phyloP scores from a whole-genome alignment of 2,113 vertebrate genomes.

The Petromus typicus region DNA sequence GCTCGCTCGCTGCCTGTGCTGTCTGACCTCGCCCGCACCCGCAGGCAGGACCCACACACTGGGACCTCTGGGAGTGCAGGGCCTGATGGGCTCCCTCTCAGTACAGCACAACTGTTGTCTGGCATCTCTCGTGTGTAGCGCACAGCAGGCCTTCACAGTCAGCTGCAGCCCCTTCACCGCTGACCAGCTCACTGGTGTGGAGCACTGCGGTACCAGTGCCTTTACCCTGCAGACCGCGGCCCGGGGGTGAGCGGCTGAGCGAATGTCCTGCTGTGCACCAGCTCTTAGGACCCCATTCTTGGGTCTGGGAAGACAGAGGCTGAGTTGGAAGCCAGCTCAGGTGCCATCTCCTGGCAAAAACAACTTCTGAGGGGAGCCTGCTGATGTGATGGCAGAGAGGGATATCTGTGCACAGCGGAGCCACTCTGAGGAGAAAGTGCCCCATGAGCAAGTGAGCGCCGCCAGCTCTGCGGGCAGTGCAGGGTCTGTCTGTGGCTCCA shows the following conservation, averaged over 20 bases:
- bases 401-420: constrained; percentile 68
- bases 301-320: constrained; percentile 63
- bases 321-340: constrained; percentile 66
- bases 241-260: no score
- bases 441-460: constrained; percentile 15
- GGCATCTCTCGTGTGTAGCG: no score
- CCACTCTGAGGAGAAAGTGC: constrained; percentile 60
- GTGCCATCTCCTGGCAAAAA: constrained; percentile 62
- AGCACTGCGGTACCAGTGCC: no score
- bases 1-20: neutral
- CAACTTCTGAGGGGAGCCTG: constrained; percentile 66
- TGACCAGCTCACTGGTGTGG: no score
- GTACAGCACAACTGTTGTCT: no score
- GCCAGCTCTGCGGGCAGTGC: neutral
- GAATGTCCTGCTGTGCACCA: constrained; percentile 76
- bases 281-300: constrained; percentile 47
- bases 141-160: no score
- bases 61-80: neutral
- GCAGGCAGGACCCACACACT: no score
- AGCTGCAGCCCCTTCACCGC: no score
- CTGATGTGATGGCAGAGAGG: constrained; percentile 72
- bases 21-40: neutral
- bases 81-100: neutral
- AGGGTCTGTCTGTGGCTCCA: neutral
- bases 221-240: no score